Percentiles rank a stretch among this genome's conserved stretches.
Conservation (phyloP, 2,888 invertebrate genomes). For the Hedychridium roseum region DNA sequence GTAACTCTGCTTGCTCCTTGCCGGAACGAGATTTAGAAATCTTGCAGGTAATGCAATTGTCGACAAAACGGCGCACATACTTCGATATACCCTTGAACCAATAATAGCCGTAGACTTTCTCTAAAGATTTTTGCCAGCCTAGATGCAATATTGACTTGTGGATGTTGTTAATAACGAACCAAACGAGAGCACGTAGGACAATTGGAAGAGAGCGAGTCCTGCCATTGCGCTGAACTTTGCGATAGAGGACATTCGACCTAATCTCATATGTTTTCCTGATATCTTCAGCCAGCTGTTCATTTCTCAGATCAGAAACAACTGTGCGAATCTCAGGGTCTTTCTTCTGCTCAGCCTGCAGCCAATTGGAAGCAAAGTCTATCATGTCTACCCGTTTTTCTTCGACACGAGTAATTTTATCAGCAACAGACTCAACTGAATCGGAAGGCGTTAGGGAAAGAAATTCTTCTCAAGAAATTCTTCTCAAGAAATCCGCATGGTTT, state of each 20-base stretch:
- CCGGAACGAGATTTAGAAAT: constrained; percentile 48
- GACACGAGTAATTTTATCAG: too few relatives aligned
- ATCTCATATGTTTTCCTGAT: constrained; percentile 20
- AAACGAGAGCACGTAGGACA: constrained; percentile 14
- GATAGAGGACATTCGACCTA: constrained; percentile 15
- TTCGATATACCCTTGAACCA: too few relatives aligned
- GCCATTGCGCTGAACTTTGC: constrained; percentile 33
- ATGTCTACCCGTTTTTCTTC: too few relatives aligned
- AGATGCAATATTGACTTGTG: constrained; percentile 21
- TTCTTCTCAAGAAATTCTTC: not conserved
- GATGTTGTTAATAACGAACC: constrained; percentile 21
- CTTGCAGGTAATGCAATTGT: too few relatives aligned
- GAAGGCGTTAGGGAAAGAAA: too few relatives aligned
- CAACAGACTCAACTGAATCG: not conserved
- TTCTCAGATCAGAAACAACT: too few relatives aligned
- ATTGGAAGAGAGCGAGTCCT: constrained; percentile 6
- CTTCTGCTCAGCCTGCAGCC: too few relatives aligned
- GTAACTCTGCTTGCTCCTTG: constrained; percentile 38
- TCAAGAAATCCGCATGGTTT: constrained; percentile 1
- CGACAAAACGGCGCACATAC: too few relatives aligned
- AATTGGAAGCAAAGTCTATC: too few relatives aligned
- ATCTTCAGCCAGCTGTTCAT: constrained; percentile 10
- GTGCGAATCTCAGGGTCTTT: too few relatives aligned
- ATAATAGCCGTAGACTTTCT: too few relatives aligned
- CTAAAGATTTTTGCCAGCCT: constrained; percentile 17